Percentiles rank a stretch among this genome's conserved stretches.
phyloP scores from a whole-genome alignment of 1,140 invertebrate genomes.

The Drosophila punjabiensis region DNA sequence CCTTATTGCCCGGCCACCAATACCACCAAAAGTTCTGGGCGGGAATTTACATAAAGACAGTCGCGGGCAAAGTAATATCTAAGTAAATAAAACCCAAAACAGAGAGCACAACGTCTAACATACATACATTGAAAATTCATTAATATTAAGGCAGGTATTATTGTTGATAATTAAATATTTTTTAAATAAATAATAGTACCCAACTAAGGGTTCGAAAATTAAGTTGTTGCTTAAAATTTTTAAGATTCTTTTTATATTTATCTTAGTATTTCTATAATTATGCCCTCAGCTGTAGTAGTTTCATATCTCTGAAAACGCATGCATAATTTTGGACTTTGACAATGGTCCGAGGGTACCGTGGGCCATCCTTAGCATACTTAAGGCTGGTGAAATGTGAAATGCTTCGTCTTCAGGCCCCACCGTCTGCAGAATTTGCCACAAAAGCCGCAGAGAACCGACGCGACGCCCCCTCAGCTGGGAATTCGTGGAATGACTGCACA shows the following conservation, averaged over 20 bases:
- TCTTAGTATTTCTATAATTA: background rate
- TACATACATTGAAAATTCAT: background rate
- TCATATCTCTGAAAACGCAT: slow-evolving; percentile 60
- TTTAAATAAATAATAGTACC: background rate
- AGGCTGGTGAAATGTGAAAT: slow-evolving; percentile 80
- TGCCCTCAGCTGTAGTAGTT: background rate
- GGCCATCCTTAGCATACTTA: slow-evolving; percentile 73
- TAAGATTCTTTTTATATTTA: background rate
- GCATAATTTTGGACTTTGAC: slow-evolving; percentile 81
- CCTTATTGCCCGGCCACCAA: slow-evolving; percentile 3
- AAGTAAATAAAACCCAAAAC: background rate
- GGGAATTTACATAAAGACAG: slow-evolving; percentile 60
- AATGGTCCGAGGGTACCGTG: slow-evolving; percentile 50
- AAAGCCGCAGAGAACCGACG: slow-evolving; percentile 51
- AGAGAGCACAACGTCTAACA: background rate
- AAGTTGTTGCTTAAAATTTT: background rate
- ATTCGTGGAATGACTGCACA: slow-evolving; percentile 83
- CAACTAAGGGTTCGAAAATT: background rate
- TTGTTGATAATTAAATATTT: background rate
- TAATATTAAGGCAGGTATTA: background rate
- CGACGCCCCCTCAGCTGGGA: slow-evolving; percentile 54
- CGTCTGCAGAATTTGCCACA: slow-evolving; percentile 59
- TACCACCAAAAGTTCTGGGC: background rate
- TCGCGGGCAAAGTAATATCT: background rate
- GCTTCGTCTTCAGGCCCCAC: slow-evolving; percentile 19